Evolutionary conservation across 2,797 vertebrate genomes (phyloP), one percentile per base, ranked within the genome.

Genomic region (Hydrophis major): DNA sequence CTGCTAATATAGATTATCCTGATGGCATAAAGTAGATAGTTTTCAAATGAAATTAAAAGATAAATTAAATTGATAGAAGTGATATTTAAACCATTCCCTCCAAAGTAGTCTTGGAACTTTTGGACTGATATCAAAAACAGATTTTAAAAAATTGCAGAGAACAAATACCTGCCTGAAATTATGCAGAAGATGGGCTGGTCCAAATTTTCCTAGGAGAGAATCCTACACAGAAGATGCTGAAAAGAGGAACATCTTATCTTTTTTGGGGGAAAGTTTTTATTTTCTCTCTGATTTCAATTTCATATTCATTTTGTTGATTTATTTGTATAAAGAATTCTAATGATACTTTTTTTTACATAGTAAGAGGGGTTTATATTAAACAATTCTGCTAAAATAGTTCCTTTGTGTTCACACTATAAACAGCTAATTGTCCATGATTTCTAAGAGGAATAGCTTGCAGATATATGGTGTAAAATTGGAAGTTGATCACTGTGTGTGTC

Each of bases 401-500:
- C 83, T 91, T 86, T 74, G 90, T 87, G 92, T 91, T 69, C 55
- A 92, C 25, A 7, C 12, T 14, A 69, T 87, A 56, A 83, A 88
- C 25, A 60, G 91, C 60, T 57, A 74, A 14, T 92, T 42, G 12
- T n/a, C 90, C 25, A 18, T 53, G 18, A 61, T 55, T 88, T 89
- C n/a, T 90, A 22, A 86, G 28, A 12, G 27, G 28, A 22, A 74
- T 42, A 93, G 93, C 92, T 94, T 88, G 55, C 47, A 92, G 91
- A 56, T 16, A 93, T 87, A 53, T 27, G 28, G 13, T 8, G 86
- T 27, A 1, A 60, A 83, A 74, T 92, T 93, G 93, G 91, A 93
- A 25, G n/a, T 86, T 91, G 90, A 92, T 91, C 87, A 95, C 92
- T 95, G 56, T 14, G 4, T 28, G 37, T 94, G 90, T 94, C 95